phyloP scores from a whole-genome alignment of 2,888 invertebrate species.

The Acanthopleura granulata region DNA sequence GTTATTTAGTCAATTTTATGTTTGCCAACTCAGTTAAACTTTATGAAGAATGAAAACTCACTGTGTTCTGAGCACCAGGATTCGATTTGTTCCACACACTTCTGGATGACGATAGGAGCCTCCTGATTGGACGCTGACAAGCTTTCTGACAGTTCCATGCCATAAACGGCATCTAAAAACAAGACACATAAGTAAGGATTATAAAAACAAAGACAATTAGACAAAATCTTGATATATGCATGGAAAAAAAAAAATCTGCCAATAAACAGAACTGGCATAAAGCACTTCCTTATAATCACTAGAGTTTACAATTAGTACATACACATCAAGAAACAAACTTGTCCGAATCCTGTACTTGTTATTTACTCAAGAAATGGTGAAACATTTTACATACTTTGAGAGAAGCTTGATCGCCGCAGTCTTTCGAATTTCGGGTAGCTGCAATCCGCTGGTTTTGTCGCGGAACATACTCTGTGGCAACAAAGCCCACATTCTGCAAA shows the following conservation, averaged over 20 bases:
- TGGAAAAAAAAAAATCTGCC: too few species aligned
- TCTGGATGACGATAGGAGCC: slow-evolving; percentile 76
- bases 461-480: slow-evolving; percentile 79
- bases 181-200: not conserved
- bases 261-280: too few species aligned
- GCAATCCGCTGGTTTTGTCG: slow-evolving; percentile 76
- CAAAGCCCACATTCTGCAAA: slow-evolving; percentile 78
- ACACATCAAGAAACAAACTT: too few species aligned
- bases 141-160: slow-evolving; percentile 76
- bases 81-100: slow-evolving; percentile 77
- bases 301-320: too few species aligned
- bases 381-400: slow-evolving; percentile 48
- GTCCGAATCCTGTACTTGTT: too few species aligned
- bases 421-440: slow-evolving; percentile 66
- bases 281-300: too few species aligned
- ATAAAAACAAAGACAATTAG: too few species aligned
- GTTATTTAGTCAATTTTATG: too few species aligned
- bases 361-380: too few species aligned
- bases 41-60: slow-evolving; percentile 41
- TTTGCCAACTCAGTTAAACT: too few species aligned
- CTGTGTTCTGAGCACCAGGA: slow-evolving; percentile 62
- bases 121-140: slow-evolving; percentile 74
- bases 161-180: slow-evolving; percentile 73
- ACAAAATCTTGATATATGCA: too few species aligned
- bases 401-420: slow-evolving; percentile 64